phyloP scores from a whole-genome alignment of 2,113 vertebrate genomes.

The Anarrhichthys ocellatus region DNA sequence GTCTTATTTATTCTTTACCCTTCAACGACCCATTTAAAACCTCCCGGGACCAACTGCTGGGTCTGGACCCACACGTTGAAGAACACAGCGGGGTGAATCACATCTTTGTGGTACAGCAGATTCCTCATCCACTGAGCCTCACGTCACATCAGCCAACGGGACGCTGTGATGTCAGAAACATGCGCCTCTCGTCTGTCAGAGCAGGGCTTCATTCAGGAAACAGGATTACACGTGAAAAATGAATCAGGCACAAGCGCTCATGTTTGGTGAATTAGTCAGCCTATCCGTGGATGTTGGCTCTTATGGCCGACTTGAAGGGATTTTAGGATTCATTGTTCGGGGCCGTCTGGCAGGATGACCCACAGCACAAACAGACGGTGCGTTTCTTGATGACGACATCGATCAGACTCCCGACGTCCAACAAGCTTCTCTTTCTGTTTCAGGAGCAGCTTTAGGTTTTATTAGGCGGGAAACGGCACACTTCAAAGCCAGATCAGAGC shows the following conservation, averaged over 20 bases:
- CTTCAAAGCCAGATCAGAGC: slow-evolving; percentile 53
- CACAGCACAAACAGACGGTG: slow-evolving; percentile 6
- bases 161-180: slow-evolving; percentile 41
- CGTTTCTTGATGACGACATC: slow-evolving; percentile 31
- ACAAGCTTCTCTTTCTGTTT: slow-evolving; percentile 14
- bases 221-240: slow-evolving; percentile 67
- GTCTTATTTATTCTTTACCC: slow-evolving; percentile 1
- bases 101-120: slow-evolving; percentile 17
- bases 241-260: slow-evolving; percentile 49
- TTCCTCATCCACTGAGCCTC: neutral
- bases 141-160: slow-evolving; percentile 41
- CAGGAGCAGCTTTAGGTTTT: slow-evolving; percentile 5
- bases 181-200: slow-evolving; percentile 29
- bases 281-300: slow-evolving; percentile 49
- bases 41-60: neutral
- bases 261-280: slow-evolving; percentile 56
- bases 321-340: slow-evolving; percentile 39
- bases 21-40: neutral
- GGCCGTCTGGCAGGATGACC: slow-evolving; percentile 36
- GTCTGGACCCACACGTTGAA: slow-evolving; percentile 12
- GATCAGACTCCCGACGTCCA: slow-evolving; percentile 35
- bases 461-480: slow-evolving; percentile 13
- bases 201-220: slow-evolving; percentile 57
- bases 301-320: slow-evolving; percentile 54
- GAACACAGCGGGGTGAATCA: slow-evolving; percentile 8